These are phyloP conservation scores for Brachyhypopomus gauderio DNA, from an alignment of 2,113 vertebrate species.

Conservation along the genomic window DNA sequence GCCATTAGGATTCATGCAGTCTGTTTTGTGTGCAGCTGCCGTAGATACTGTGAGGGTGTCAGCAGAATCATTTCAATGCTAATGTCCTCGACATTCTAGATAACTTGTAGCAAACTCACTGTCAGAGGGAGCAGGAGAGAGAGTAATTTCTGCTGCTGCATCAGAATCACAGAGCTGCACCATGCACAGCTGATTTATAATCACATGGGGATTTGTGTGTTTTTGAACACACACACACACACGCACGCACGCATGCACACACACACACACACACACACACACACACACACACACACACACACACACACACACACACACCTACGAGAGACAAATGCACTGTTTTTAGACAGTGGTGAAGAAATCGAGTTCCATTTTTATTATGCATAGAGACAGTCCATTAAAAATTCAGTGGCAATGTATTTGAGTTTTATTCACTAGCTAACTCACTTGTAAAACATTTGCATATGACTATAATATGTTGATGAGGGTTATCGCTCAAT, in stretches of 20 bases:
- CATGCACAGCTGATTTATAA: slow-evolving; percentile 50
- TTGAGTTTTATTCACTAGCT: slow-evolving; percentile 34
- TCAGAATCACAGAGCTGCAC: slow-evolving; percentile 43
- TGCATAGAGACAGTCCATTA: slow-evolving; percentile 34
- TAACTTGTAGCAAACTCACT: slow-evolving; percentile 56
- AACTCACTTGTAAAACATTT: slow-evolving; percentile 9
- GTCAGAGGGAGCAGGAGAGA: slow-evolving; percentile 31
- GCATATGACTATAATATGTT: slow-evolving; percentile 28
- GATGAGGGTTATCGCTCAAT: background rate
- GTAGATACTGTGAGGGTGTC: slow-evolving; percentile 52
- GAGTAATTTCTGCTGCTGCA: slow-evolving; percentile 52
- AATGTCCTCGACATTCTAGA: slow-evolving; percentile 54
- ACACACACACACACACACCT: slow-evolving; percentile 17
- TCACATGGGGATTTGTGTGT: slow-evolving; percentile 41
- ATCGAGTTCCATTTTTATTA: slow-evolving; percentile 34
- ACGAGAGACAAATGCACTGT: background rate
- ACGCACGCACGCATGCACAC: too few relatives aligned
- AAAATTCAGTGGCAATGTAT: slow-evolving; percentile 41
- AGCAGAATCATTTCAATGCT: slow-evolving; percentile 60
- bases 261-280: slow-evolving; percentile 23
- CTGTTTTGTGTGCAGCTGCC: slow-evolving; percentile 48
- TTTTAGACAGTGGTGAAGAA: slow-evolving; percentile 30
- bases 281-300: background rate
- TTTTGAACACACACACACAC: background rate
- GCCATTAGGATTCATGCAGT: slow-evolving; percentile 53